Base-by-base conservation (phyloP, 1,140 invertebrate species). In the Formica exsecta region DNA sequence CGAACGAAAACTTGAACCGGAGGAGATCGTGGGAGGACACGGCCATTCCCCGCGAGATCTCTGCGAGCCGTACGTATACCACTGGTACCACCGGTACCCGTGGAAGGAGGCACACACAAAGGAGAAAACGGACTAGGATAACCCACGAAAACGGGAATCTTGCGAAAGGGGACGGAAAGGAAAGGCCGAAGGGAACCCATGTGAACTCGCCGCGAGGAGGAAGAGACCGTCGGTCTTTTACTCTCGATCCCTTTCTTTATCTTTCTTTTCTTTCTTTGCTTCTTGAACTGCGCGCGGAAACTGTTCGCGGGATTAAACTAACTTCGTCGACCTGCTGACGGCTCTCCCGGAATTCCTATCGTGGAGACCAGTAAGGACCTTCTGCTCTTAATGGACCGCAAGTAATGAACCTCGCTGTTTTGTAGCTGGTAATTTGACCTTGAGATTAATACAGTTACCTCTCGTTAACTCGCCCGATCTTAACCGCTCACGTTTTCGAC, bases 331-430 rank as follows among this genome's bases (percentile, higher is more conserved):
- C 62, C 51, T 87, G 64, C 76, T 62, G 79, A 81, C 61, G 74
- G 62, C 13, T 19, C 79, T 74, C 62, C 74, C 85, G 91, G 92
- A 93, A 94, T 93, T 93, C 88, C 92, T 93, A 93, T 93, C 89
- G 91, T 87, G 77, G 79, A 87, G 85, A 70, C 70, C 90, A 90
- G 91, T 93, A 92, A 93, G 93, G 90, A 91, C 93, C 94, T 94
- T 92, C 92, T 94, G 93, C 90, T 95, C 92, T 91, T 94, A 95
- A 95, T 95, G 93, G 94, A 92, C 93, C 91, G 94, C 93, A 92
- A 95, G 90, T 93, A 94, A 94, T 91, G 90, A 90, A n/a, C 79
- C 79, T 90, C 89, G 92, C 89, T 92, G 92, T 93, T 92, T 92
- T 91, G 87, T 90, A 81, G 66, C 71, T 81, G 87, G 71, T 44